Evolutionary conservation across 2,888 invertebrate species (phyloP), one percentile per base, ranked within the genome.

Genomic region (Nemotelus pantherinus): DNA sequence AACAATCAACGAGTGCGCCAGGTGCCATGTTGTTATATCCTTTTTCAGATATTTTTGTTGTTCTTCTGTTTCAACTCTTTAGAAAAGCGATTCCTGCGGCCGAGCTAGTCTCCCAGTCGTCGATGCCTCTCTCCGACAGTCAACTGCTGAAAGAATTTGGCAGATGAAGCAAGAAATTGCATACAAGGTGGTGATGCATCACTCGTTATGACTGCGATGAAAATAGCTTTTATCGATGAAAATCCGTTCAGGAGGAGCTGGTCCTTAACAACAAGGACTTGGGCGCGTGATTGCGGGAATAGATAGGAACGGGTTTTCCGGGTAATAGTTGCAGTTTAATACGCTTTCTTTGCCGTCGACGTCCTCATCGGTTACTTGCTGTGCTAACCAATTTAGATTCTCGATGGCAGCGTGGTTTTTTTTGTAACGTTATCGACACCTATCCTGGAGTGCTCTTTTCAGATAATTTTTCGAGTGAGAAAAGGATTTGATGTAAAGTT

Each of bases 181-280:
- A 74, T 74, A 74, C 60, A 60, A 50, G 25, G 7, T 7, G 70
- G 63, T 63, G 48, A 74, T 74, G 74, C 74, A 74, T 74, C 74
- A 74, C 48, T 50, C 48, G 63, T 53, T 43, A 70, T 74, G 74
- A 60, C 47, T 70, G 43, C 70, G 70, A 63, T 72, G 74, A 74
- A 74, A 74, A 60, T 74, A 47, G 74, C 60, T 74, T 43, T 74
- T 60, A 74, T 74, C 74, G 74, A 74, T 74, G 60, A 50, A 74
- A 74, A 60, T 63, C 74, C 63, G 47, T 74, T 74, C 48, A 68
- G 68, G 25, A 25, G 25, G 25, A 25, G 25, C 25, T 25, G 25
- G 25, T 25, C 25, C 58, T 39, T 25, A 53, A 53, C 53, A 53
- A 6, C 53, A 53, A 9, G 25, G 25, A 25, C 25, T 25, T 25